These are phyloP conservation scores for Bradypodion pumilum DNA, from an alignment of 2,797 vertebrate species.

Conservation along the genomic window DNA sequence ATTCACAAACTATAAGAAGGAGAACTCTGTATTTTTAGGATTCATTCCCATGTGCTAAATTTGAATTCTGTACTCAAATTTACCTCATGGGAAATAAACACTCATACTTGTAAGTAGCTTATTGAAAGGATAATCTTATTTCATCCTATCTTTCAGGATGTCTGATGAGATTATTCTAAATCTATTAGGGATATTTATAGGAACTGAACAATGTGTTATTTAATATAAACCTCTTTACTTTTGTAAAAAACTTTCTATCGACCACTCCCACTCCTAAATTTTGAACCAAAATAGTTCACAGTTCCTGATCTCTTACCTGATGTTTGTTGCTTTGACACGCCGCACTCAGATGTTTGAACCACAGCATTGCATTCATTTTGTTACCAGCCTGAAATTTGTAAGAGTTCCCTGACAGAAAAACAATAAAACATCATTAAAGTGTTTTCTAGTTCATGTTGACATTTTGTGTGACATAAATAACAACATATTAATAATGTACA, in stretches of 20 bases:
- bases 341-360: slow-evolving; percentile 97
- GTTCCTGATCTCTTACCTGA: slow-evolving; percentile 79
- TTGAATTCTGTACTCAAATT: not conserved
- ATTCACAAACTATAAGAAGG: no score
- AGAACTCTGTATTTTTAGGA: no score
- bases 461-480: not conserved
- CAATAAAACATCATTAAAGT: not conserved
- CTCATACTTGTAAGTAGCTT: not conserved
- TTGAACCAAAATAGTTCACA: not conserved
- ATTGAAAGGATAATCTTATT: not conserved
- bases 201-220: not conserved
- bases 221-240: not conserved
- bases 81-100: not conserved
- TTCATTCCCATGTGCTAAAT: not conserved
- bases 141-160: no score
- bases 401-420: slow-evolving; percentile 86
- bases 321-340: slow-evolving; percentile 98
- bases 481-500: not conserved
- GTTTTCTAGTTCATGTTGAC: slow-evolving; percentile 9
- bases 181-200: not conserved
- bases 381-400: slow-evolving; percentile 98
- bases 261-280: fast-evolving
- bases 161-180: no score
- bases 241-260: not conserved
- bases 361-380: slow-evolving; percentile 91